Percentiles rank a stretch among this genome's conserved stretches.
phyloP scores from a whole-genome alignment of 1,140 invertebrate species.

The Bemisia tabaci region DNA sequence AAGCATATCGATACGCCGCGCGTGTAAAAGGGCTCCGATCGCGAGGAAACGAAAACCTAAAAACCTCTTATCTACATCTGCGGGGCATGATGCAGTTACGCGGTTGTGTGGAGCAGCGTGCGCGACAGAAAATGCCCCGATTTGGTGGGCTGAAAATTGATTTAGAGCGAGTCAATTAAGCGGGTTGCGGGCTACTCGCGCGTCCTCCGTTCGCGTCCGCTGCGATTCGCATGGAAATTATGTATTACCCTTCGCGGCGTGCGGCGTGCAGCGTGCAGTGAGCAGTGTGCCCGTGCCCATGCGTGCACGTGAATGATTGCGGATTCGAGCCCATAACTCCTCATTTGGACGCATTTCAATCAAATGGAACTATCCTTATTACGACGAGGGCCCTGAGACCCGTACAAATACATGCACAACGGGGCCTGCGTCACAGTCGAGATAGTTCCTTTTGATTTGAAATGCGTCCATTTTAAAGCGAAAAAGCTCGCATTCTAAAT shows the following conservation, averaged over 20 bases:
- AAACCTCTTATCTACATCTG: too few relatives aligned
- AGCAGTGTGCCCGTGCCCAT: too few relatives aligned
- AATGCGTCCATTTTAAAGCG: neutral
- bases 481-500: neutral
- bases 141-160: neutral
- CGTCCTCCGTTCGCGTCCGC: too few relatives aligned
- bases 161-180: neutral
- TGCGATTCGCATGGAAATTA: neutral
- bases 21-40: too few relatives aligned
- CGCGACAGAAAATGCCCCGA: neutral
- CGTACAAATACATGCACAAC: neutral
- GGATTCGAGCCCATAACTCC: neutral
- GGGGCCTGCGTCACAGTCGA: neutral
- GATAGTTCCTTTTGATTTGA: neutral
- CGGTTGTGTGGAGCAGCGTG: too few relatives aligned
- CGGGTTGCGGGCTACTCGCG: too few relatives aligned
- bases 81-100: too few relatives aligned
- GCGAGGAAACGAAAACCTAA: too few relatives aligned
- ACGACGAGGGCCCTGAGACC: too few relatives aligned
- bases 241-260: neutral
- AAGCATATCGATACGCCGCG: too few relatives aligned
- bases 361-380: too few relatives aligned
- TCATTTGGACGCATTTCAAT: neutral
- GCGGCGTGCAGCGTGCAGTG: neutral
- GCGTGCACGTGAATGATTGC: neutral